A percentile compares a stretch with the other conserved stretches of the same genome.
These are phyloP conservation scores for Clostera curtula DNA, from an alignment of 2,888 invertebrate genomes.

Conservation along the genomic window DNA sequence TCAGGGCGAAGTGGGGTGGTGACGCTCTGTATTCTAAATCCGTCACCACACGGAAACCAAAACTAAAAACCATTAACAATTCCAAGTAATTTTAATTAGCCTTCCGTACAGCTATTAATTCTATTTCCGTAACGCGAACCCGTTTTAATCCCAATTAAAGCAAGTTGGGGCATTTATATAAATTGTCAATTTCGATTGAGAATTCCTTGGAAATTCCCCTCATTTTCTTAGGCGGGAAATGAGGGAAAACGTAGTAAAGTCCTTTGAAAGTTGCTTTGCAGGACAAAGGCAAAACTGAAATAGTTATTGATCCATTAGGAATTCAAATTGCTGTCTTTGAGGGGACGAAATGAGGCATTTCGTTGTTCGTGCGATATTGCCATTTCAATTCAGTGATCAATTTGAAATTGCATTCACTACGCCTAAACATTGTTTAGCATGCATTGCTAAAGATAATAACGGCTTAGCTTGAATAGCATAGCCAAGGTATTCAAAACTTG, in stretches of 20 bases:
- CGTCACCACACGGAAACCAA: too few relatives aligned
- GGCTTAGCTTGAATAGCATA: too few relatives aligned
- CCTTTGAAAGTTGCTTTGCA: slow-evolving; percentile 25
- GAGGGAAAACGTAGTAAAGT: slow-evolving; percentile 31
- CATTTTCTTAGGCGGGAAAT: slow-evolving; percentile 28
- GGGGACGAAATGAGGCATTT: slow-evolving; percentile 12
- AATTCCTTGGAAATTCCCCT: slow-evolving; percentile 35
- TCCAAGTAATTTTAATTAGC: slow-evolving; percentile 7
- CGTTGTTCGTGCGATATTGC: slow-evolving; percentile 13
- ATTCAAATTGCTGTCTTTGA: slow-evolving; percentile 29
- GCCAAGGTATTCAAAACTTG: too few relatives aligned
- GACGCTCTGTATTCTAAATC: too few relatives aligned
- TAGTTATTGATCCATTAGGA: slow-evolving; percentile 31
- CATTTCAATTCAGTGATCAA: slow-evolving; percentile 23
- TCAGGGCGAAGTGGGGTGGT: too few relatives aligned
- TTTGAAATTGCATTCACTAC: slow-evolving; percentile 45
- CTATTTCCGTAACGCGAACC: slow-evolving; percentile 19
- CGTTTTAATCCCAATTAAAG: slow-evolving; percentile 35
- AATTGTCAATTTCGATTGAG: slow-evolving; percentile 39
- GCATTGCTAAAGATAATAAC: too few relatives aligned
- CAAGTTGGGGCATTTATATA: slow-evolving; percentile 29
- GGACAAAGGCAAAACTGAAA: slow-evolving; percentile 27
- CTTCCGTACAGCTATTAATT: slow-evolving; percentile 15
- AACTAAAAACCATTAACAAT: not conserved
- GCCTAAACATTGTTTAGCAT: slow-evolving; percentile 58